These are phyloP conservation scores for Tetrax tetrax DNA, from an alignment of 2,113 vertebrate genomes.

Conservation along the genomic window DNA sequence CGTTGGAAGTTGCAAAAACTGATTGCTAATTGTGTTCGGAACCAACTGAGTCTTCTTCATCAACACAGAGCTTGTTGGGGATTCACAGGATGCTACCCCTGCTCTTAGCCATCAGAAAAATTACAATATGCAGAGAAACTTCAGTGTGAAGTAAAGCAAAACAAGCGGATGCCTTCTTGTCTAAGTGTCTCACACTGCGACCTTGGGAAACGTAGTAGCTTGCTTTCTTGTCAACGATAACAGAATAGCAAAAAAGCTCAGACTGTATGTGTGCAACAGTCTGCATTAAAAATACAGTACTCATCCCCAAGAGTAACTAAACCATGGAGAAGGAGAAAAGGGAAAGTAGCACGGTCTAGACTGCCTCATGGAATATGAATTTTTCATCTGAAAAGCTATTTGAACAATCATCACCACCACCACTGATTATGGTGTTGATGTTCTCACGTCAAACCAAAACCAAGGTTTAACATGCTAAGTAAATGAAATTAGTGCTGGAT, in stretches of 20 bases:
- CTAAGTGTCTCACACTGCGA: not conserved
- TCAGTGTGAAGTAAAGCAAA: not conserved
- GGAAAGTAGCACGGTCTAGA: not conserved
- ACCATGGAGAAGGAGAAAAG: not conserved
- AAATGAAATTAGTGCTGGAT: not conserved
- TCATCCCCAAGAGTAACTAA: not conserved
- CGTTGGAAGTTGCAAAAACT: rapidly evolving
- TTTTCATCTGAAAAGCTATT: not conserved
- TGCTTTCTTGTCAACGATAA: conserved; percentile 24
- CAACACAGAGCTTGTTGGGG: not conserved
- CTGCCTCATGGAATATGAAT: not conserved
- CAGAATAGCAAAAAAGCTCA: not conserved
- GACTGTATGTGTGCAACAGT: not conserved
- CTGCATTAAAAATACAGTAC: conserved; percentile 3
- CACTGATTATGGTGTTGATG: not conserved
- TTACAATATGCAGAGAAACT: not conserved
- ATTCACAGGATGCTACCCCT: not conserved
- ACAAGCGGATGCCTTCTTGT: not conserved
- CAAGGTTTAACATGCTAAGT: not conserved
- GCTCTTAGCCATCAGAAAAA: conserved; percentile 8
- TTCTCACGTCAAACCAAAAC: not conserved
- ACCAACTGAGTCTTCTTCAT: not conserved
- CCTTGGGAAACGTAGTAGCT: not conserved
- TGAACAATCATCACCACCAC: not conserved
- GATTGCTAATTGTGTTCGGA: not conserved